Evolutionary conservation across 2,888 invertebrate genomes (phyloP), one percentile per base, ranked within the genome.

Genomic region (Nephrocerus scutellatus): DNA sequence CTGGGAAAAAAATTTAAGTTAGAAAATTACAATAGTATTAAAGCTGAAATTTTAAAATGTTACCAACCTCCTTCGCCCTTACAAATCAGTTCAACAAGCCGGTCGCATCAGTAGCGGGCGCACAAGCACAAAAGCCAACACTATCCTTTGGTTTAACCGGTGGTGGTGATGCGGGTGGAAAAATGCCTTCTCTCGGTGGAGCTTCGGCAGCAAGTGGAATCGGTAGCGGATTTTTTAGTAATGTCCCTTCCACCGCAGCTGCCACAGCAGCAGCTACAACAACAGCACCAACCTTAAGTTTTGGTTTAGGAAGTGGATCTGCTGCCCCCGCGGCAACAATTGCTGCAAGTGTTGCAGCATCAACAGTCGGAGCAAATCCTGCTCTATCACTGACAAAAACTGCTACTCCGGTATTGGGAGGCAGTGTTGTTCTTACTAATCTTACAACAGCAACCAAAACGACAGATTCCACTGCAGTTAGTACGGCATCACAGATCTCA

Each of bases 401-500:
- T 2, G 39, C 36, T n/a, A n/a, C 20, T 4, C 39, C 2, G 36
- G 30, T 7, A 43, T 30, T 29, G 34, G 21, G 7, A 32, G 26
- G 20, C 46, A 12, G 20, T 48, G 36, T 42, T 5, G 55, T 59
- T 1, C 59, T 61, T 15, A 50, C 56, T n/a, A 59, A 54, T 19
- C 40, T 63, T 3, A 48, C 56, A 2, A 62, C 62, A 3, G 57
- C 56, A 0, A 58, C 60, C 4, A 60, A 55, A 24, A 57, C 57
- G 2, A 59, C 68, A 10, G 56, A 63, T 36, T 61, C 59, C 1
- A 41, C 70, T 1, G 49, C 70, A 1, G 63, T 59, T 0, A 66
- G 70, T 0, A 66, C 70, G 6, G 62, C 75, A 23, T 63, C 73
- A 0, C 72, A 77, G 2, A 71, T 92, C 60, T 84, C 80, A 6